Evolutionary conservation across 2,888 invertebrate genomes (phyloP).

Genomic region (Fragum whitleyi): DNA sequence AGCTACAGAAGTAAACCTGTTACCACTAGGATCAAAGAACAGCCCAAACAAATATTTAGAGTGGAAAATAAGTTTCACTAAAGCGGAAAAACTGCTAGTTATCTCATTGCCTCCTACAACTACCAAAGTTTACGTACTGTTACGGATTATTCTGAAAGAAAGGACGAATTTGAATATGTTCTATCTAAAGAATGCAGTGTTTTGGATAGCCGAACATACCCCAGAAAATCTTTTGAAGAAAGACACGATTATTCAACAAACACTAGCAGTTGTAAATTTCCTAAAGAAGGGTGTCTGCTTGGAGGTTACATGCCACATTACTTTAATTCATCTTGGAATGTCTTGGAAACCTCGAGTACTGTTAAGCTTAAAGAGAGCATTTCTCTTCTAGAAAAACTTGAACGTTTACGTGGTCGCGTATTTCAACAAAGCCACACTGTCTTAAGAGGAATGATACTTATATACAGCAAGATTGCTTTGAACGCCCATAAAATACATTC

Average conservation of each 20-base stretch:
- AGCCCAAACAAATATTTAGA: not conserved
- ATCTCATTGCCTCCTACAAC: not conserved
- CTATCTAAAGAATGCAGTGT: conserved; percentile 8
- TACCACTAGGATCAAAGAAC: not conserved
- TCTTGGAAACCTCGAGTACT: not conserved
- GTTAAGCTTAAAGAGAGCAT: too few species aligned
- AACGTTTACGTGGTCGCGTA: too few species aligned
- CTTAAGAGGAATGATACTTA: too few species aligned
- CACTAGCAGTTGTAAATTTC: not conserved
- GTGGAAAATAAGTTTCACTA: conserved; percentile 7
- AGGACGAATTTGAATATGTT: not conserved
- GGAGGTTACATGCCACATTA: conserved; percentile 9
- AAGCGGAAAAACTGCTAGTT: not conserved
- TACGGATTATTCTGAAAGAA: conserved; percentile 1
- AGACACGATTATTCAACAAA: not conserved
- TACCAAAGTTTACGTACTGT: not conserved
- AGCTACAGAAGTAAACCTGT: not conserved
- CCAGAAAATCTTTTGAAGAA: not conserved
- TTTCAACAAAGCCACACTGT: too few species aligned
- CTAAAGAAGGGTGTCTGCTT: not conserved
- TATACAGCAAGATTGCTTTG: too few species aligned
- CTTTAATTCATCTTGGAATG: conserved; percentile 15
- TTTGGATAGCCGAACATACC: conserved; percentile 7
- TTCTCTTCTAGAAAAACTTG: too few species aligned
- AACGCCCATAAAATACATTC: too few species aligned